These are phyloP conservation scores for Leptinotarsa tumamoca DNA, from an alignment of 2,888 invertebrate genomes.

Conservation along the genomic window DNA sequence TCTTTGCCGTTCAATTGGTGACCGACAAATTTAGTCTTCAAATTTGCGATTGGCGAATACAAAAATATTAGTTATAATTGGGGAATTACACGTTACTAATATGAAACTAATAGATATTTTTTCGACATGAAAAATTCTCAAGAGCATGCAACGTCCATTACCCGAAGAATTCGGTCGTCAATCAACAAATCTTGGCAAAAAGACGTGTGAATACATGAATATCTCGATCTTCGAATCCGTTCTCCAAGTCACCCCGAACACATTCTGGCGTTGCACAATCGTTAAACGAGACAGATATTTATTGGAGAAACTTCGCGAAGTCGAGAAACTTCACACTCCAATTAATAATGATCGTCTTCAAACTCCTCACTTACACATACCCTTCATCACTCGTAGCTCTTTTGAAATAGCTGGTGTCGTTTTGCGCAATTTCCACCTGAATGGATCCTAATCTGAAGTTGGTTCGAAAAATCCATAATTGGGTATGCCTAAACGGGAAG, in stretches of 20 bases:
- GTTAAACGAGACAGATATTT: constrained; percentile 18
- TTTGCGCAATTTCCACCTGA: not conserved
- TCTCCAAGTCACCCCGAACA: not conserved
- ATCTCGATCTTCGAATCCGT: not conserved
- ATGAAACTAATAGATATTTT: too few relatives aligned
- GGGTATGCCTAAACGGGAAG: not conserved
- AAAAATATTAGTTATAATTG: too few relatives aligned
- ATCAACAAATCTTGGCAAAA: not conserved
- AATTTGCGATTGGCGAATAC: too few relatives aligned
- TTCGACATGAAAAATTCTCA: too few relatives aligned
- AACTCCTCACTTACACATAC: constrained; percentile 11
- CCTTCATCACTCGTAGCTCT: constrained; percentile 11
- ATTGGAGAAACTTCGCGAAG: constrained; percentile 11
- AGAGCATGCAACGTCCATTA: too few relatives aligned
- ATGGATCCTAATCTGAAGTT: not conserved
- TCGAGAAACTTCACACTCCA: constrained; percentile 18
- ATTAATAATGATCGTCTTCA: constrained; percentile 12
- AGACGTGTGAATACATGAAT: not conserved
- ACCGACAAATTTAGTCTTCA: too few relatives aligned
- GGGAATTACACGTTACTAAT: too few relatives aligned
- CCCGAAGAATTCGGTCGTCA: not conserved
- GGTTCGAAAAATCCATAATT: constrained; percentile 1
- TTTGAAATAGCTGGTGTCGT: constrained; percentile 3
- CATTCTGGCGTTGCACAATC: not conserved
- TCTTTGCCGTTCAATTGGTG: too few relatives aligned